Base-by-base conservation (phyloP, 1,140 invertebrate species). In the Elymnias hypermnestra region DNA sequence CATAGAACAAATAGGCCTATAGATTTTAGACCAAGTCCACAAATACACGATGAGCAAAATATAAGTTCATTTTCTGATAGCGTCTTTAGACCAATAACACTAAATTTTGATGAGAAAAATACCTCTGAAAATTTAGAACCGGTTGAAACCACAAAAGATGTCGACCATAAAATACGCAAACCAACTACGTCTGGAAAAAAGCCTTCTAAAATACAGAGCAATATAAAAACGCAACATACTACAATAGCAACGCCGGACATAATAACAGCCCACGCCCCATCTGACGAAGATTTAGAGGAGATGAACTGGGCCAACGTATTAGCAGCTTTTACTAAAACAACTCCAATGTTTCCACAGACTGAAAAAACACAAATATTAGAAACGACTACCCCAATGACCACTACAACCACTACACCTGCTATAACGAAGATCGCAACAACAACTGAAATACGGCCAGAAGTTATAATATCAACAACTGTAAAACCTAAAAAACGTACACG, bases 21-120 rank as follows among this genome's bases (percentile, higher is more conserved):
- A 18, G 82, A 85, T 45, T 85, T 85, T 38, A 46, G 82, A 38
- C 82, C 82, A 0, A 85, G 82, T 41, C 82, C 82, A 8, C 82
- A 83, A 73, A 45, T 85, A 7, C 40, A 71, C 15, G 75, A 76
- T 15, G 49, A 44, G 17, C 55, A 70, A 64, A 81, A 15, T 55
- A 64, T n/a, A 9, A 74, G 76, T 56, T 43, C 72, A 4, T 53
- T 69, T 41, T 33, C 57, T 39, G 82, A 85, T 18, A 58, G 59
- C 15, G 73, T 64, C 26, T 85, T 85, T 50, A 73, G 74, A 42
- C 82, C 82, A 6, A 83, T 85, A 23, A 70, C 66, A 21, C 28
- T 72, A 1, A 65, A 60, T 35, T 70, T 70, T 39, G 41, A 9
- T 1, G 53, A 66, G n/a, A 63, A 12, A 8, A 63, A 53, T 19